Percentiles rank a stretch among this genome's conserved stretches.
Conservation (phyloP, 1,140 invertebrate species). For the Teleogryllus occipitalis region DNA sequence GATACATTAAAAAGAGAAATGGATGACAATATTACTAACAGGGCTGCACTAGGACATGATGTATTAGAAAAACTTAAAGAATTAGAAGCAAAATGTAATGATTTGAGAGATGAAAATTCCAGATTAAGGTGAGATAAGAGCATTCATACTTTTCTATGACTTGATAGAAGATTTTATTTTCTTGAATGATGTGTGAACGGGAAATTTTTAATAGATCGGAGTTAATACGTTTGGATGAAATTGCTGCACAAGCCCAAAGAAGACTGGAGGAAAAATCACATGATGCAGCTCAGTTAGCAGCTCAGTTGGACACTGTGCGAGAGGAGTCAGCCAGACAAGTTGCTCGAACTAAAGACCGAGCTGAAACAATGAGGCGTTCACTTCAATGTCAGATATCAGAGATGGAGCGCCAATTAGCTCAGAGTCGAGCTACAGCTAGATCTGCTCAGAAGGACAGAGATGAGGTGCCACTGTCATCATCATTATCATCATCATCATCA, state of each 20-base stretch:
- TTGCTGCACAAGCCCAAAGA: slow-evolving; percentile 31
- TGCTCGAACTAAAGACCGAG: slow-evolving; percentile 54
- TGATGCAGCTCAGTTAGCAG: slow-evolving; percentile 49
- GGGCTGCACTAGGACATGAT: background rate
- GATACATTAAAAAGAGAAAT: background rate
- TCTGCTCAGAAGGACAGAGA: slow-evolving; percentile 56
- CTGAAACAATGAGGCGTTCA: slow-evolving; percentile 47
- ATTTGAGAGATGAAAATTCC: background rate
- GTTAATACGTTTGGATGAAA: slow-evolving; percentile 35
- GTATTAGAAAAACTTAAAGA: background rate
- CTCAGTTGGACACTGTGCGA: slow-evolving; percentile 55
- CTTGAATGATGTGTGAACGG: background rate
- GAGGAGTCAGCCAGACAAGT: slow-evolving; percentile 64
- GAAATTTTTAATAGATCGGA: background rate
- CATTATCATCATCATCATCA: too few relatives aligned
- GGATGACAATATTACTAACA: background rate
- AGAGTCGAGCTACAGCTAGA: slow-evolving; percentile 49
- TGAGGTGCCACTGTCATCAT: slow-evolving; percentile 31
- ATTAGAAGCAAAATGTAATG: background rate
- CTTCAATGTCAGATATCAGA: slow-evolving; percentile 55
- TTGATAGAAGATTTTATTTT: background rate
- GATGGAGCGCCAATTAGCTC: slow-evolving; percentile 53
- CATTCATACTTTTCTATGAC: background rate
- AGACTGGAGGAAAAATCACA: slow-evolving; percentile 37
- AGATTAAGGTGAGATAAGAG: background rate